Percentiles rank a stretch among this genome's conserved stretches.
Evolutionary conservation across 2,113 vertebrate species (phyloP).

Genomic region (Zosterops lateralis): DNA sequence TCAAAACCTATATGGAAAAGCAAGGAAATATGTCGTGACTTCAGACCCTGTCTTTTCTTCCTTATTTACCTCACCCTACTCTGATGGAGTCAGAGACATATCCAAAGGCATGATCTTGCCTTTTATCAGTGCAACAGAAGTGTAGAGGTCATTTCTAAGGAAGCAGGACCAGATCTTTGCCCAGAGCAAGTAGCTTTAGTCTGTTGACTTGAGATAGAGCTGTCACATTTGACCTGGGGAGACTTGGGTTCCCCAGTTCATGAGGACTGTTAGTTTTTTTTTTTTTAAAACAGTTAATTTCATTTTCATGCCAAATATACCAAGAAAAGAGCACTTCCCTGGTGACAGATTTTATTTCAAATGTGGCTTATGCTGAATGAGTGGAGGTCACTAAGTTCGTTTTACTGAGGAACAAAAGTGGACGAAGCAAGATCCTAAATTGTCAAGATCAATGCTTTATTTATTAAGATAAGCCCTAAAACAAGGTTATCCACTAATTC

Average conservation of each 20-base stretch:
- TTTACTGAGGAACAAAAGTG: neutral
- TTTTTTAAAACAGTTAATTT: neutral
- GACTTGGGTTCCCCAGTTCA: neutral
- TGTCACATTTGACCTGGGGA: neutral
- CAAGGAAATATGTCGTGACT: neutral
- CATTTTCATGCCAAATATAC: neutral
- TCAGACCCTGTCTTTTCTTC: neutral
- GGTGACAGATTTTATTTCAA: slow-evolving; percentile 4
- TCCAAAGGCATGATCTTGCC: neutral
- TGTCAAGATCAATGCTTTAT: neutral
- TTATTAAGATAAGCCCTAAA: slow-evolving; percentile 45
- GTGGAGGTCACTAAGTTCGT: neutral
- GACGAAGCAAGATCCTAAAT: neutral
- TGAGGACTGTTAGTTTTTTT: neutral
- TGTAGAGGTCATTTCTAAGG: neutral
- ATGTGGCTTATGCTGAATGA: neutral
- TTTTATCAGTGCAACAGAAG: neutral
- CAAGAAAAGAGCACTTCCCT: neutral
- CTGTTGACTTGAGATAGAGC: neutral
- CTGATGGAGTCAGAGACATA: neutral
- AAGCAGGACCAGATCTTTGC: neutral
- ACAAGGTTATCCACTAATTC: neutral
- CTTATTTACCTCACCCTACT: neutral
- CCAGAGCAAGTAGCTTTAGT: neutral
- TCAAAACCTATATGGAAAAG: neutral